Conservation (phyloP, 2,888 invertebrate genomes). For the Adelognathus sp. region DNA sequence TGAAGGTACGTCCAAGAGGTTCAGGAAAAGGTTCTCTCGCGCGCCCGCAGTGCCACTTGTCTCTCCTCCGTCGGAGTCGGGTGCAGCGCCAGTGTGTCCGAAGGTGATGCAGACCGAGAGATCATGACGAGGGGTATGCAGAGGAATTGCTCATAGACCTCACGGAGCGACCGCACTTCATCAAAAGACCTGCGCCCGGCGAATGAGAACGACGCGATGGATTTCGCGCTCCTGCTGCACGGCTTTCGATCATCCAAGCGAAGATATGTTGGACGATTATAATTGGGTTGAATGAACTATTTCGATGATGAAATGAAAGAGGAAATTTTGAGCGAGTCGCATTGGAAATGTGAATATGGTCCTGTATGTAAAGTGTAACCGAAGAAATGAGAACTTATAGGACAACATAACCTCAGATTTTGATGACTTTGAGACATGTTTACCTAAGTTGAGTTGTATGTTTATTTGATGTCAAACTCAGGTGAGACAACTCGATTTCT, state of each 20-base stretch:
- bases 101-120: background rate
- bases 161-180: conserved; percentile 63
- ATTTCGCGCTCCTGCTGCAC: conserved; percentile 24
- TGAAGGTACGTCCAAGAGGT: background rate
- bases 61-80: conserved; percentile 13
- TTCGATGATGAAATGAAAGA: too few species aligned
- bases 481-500: too few species aligned
- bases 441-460: too few species aligned
- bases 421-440: too few species aligned
- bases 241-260: background rate
- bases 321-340: too few species aligned
- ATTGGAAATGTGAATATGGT: too few species aligned
- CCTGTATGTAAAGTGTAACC: too few species aligned
- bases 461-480: too few species aligned
- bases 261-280: too few species aligned
- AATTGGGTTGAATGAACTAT: too few species aligned
- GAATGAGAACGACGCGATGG: conserved; percentile 70
- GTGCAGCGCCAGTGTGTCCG: background rate
- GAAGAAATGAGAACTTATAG: too few species aligned
- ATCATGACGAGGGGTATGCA: background rate
- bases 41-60: conserved; percentile 38
- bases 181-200: conserved; percentile 67
- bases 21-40: conserved; percentile 10
- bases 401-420: too few species aligned
- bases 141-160: conserved; percentile 9